phyloP scores from a whole-genome alignment of 2,113 vertebrate genomes.

The Hypocryptadius cinnamomeus region DNA sequence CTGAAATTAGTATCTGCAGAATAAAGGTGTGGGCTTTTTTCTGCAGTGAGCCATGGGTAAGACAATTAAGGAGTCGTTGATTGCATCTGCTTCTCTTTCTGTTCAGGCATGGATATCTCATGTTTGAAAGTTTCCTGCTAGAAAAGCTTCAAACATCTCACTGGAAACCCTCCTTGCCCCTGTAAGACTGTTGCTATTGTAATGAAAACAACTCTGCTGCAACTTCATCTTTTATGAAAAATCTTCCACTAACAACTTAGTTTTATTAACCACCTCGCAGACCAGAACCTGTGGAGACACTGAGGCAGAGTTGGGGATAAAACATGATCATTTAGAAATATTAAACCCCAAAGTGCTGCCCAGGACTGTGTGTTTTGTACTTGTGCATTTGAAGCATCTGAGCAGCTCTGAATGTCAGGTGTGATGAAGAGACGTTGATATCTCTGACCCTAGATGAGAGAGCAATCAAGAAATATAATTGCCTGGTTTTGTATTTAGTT shows the following conservation, averaged over 20 bases:
- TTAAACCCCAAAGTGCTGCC: not conserved
- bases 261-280: not conserved
- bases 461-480: not conserved
- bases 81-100: not conserved
- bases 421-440: not conserved
- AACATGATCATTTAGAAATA: not conserved
- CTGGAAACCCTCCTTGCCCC: not conserved
- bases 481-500: not conserved
- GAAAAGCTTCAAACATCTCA: not conserved
- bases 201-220: not conserved
- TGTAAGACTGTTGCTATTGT: not conserved
- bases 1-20: conserved; percentile 17
- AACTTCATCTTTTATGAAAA: not conserved
- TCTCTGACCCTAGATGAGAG: not conserved
- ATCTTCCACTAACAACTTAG: not conserved
- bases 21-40: not conserved
- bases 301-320: not conserved
- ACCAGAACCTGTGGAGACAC: not conserved
- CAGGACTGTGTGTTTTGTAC: not conserved
- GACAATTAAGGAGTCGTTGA: not conserved
- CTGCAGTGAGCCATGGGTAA: not conserved
- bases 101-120: not conserved
- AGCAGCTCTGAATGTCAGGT: not conserved
- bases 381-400: not conserved
- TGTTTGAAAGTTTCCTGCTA: not conserved